Evolutionary conservation across 1,140 invertebrate genomes (phyloP).

Genomic region (Sinonovacula constricta): DNA sequence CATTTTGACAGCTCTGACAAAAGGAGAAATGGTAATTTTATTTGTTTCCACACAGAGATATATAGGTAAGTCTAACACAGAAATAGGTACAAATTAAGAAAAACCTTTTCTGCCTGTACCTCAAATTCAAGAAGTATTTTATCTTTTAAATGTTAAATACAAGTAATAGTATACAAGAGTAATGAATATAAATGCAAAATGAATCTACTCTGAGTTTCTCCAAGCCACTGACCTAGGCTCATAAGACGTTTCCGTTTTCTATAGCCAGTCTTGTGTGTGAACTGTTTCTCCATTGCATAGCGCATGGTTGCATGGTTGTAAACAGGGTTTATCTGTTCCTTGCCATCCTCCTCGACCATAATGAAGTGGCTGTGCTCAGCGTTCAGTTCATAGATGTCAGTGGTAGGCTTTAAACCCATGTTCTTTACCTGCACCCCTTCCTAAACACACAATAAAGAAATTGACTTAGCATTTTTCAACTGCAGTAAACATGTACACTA

Average conservation of each 20-base stretch:
- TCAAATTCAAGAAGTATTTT: too few relatives aligned
- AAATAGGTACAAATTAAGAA: too few relatives aligned
- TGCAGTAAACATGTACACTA: too few relatives aligned
- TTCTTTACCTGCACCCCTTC: slow-evolving; percentile 59
- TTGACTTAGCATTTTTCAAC: neutral
- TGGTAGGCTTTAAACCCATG: slow-evolving; percentile 52
- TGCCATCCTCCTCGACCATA: slow-evolving; percentile 69
- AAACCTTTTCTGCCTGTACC: too few relatives aligned
- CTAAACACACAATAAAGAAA: slow-evolving; percentile 16
- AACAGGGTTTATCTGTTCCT: slow-evolving; percentile 20
- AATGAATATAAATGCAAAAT: too few relatives aligned
- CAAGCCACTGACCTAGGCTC: slow-evolving; percentile 52
- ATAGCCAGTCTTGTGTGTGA: slow-evolving; percentile 33
- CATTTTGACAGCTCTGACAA: too few relatives aligned
- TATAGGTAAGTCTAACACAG: too few relatives aligned
- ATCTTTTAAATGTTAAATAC: too few relatives aligned
- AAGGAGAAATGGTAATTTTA: too few relatives aligned
- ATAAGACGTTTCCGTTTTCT: slow-evolving; percentile 44
- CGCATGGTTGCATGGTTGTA: slow-evolving; percentile 42
- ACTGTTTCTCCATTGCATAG: slow-evolving; percentile 58
- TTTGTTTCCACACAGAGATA: too few relatives aligned
- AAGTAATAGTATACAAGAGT: too few relatives aligned
- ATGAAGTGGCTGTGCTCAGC: slow-evolving; percentile 76
- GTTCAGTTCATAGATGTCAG: slow-evolving; percentile 69
- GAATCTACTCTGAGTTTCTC: too few relatives aligned